Percentiles rank a stretch among this genome's conserved stretches.
These are phyloP conservation scores for Steinernema hermaphroditum DNA, from an alignment of 2,888 invertebrate species.

Conservation along the genomic window DNA sequence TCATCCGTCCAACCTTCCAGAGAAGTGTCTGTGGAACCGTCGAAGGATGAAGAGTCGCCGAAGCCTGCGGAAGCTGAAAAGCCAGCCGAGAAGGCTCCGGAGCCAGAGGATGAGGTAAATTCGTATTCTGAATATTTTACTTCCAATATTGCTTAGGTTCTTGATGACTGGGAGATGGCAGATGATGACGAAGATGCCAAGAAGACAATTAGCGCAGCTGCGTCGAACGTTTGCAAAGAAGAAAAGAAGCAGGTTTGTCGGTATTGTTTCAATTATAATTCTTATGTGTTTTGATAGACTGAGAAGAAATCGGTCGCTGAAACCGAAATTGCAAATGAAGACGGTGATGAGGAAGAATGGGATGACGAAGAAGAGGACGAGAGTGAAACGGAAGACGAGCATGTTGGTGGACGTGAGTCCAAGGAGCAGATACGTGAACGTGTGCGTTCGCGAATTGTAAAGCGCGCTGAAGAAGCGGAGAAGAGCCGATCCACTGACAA, in stretches of 20 bases:
- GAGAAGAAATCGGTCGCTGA: background rate
- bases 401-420: conserved; percentile 73
- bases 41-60: conserved; percentile 30
- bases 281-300: too few relatives aligned
- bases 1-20: conserved; percentile 18
- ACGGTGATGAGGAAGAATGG: conserved; percentile 60
- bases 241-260: background rate
- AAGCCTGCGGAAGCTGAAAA: conserved; percentile 65
- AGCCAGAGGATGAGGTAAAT: conserved; percentile 43
- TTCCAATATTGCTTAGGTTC: too few relatives aligned
- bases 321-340: conserved; percentile 12
- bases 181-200: conserved; percentile 49
- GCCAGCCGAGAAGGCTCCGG: conserved; percentile 63
- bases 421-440: conserved; percentile 78
- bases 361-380: conserved; percentile 62
- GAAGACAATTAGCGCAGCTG: conserved; percentile 11
- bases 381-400: conserved; percentile 68
- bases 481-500: conserved; percentile 71
- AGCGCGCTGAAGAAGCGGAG: conserved; percentile 15
- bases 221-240: background rate
- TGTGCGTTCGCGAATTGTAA: conserved; percentile 75
- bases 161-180: conserved; percentile 51
- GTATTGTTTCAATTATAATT: too few relatives aligned
- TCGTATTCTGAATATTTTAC: too few relatives aligned
- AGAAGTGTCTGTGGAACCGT: conserved; percentile 40